phyloP scores from a whole-genome alignment of 2,888 invertebrate genomes.

The Papilio protenor region DNA sequence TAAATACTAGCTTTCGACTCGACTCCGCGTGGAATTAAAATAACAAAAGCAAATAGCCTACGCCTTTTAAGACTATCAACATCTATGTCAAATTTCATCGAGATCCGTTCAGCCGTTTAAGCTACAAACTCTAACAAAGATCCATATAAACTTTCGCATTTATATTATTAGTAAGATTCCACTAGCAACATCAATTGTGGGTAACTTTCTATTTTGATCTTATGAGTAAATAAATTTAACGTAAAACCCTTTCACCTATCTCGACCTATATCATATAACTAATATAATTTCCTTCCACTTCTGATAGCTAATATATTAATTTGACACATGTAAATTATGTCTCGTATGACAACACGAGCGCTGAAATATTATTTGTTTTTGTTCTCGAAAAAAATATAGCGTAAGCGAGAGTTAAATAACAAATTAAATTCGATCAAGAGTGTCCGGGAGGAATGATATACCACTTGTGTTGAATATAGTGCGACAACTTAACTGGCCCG shows the following conservation, averaged over 20 bases:
- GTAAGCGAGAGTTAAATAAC: constrained; percentile 33
- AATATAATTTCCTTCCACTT: constrained; percentile 1
- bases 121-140: too few relatives aligned
- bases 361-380: constrained; percentile 30
- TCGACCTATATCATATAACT: constrained; percentile 28
- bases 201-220: too few relatives aligned
- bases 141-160: too few relatives aligned
- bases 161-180: too few relatives aligned
- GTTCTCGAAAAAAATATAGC: background rate
- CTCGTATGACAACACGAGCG: background rate
- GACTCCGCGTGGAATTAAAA: too few relatives aligned
- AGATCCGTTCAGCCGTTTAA: too few relatives aligned
- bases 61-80: too few relatives aligned
- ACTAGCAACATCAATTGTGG: background rate
- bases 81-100: too few relatives aligned
- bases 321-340: constrained; percentile 42
- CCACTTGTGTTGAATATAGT: background rate
- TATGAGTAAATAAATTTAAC: background rate
- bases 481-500: background rate
- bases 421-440: constrained; percentile 37
- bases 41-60: too few relatives aligned
- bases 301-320: constrained; percentile 38
- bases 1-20: too few relatives aligned
- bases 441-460: constrained; percentile 13
- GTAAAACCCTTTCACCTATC: background rate